phyloP scores from a whole-genome alignment of 2,888 invertebrate species.

The Dynastes grantii region DNA sequence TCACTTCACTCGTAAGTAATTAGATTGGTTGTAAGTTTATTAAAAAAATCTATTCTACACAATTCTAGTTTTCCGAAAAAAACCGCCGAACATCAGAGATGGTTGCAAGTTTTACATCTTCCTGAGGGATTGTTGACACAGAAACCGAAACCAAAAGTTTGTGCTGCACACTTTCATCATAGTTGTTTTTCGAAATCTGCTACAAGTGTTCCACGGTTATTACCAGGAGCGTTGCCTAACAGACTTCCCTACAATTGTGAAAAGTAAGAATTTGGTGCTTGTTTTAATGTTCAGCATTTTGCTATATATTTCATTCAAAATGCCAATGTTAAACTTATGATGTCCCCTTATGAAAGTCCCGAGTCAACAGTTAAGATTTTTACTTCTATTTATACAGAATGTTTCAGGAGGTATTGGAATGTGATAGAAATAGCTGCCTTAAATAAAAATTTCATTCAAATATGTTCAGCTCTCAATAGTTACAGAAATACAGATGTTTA shows the following conservation, averaged over 20 bases:
- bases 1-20: conserved; percentile 26
- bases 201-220: conserved; percentile 12
- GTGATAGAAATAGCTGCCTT: no score
- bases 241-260: conserved; percentile 13
- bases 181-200: conserved; percentile 22
- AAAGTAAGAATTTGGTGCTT: background rate
- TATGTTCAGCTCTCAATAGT: no score
- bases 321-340: no score
- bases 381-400: no score
- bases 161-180: conserved; percentile 15
- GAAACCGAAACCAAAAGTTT: conserved; percentile 23
- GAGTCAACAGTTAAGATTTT: no score
- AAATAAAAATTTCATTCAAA: no score
- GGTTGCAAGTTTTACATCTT: conserved; percentile 21
- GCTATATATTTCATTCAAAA: no score
- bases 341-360: no score
- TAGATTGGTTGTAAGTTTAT: background rate
- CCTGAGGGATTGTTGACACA: background rate
- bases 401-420: no score
- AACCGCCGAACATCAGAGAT: conserved; percentile 6
- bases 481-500: no score
- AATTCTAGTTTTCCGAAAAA: conserved; percentile 13
- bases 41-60: background rate
- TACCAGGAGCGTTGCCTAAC: conserved; percentile 19
- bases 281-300: background rate